A percentile compares a stretch with the other conserved stretches of the same genome.
Evolutionary conservation across 2,113 vertebrate species (phyloP).

Genomic region (Sminthopsis crassicaudata): DNA sequence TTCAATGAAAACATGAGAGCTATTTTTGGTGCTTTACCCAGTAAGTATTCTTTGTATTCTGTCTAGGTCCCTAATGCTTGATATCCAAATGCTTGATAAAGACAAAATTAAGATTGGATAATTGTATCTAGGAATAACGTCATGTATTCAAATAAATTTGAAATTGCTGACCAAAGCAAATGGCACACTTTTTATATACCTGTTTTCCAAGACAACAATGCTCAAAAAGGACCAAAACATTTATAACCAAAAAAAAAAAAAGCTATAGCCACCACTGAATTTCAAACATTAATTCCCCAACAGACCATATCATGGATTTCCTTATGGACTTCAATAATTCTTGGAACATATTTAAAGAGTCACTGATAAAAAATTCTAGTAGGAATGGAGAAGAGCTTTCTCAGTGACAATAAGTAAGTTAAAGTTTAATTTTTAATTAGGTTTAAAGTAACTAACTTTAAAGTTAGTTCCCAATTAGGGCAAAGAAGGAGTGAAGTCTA

Average conservation of each 20-base stretch:
- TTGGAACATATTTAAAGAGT: background rate
- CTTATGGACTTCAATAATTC: background rate
- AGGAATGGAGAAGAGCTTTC: background rate
- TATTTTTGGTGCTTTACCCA: background rate
- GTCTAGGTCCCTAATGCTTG: background rate
- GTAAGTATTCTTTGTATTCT: background rate
- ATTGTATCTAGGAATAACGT: background rate
- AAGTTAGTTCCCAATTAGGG: background rate
- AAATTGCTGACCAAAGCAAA: background rate
- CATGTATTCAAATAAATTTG: background rate
- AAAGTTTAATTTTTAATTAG: too few species aligned
- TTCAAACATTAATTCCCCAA: background rate
- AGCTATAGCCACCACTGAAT: background rate
- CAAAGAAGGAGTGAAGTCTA: background rate
- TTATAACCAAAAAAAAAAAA: background rate
- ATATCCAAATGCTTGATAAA: conserved; percentile 4
- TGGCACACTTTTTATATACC: background rate
- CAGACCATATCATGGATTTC: background rate
- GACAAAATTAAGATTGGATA: background rate
- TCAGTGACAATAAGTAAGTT: background rate
- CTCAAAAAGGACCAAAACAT: background rate
- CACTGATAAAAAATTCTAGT: background rate
- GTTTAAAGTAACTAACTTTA: background rate
- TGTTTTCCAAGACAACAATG: background rate
- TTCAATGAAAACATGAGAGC: background rate